Conservation (phyloP, 2,888 invertebrate species). For the Athripsodes cinereus region DNA sequence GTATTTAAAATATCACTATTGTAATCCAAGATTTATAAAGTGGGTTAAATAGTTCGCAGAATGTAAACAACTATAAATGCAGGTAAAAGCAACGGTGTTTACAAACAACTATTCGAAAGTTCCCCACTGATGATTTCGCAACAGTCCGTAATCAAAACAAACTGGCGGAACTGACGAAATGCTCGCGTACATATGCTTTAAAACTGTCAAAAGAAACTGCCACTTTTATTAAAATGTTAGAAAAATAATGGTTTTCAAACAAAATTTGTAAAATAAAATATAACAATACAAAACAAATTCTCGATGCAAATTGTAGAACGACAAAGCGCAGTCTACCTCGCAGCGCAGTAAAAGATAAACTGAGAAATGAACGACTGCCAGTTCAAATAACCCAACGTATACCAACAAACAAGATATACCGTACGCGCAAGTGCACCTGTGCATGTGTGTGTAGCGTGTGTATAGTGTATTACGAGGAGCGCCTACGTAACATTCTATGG, state of each 20-base stretch:
- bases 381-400: constrained; percentile 24
- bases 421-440: constrained; percentile 24
- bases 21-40: constrained; percentile 15
- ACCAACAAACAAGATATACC: constrained; percentile 16
- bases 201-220: not conserved
- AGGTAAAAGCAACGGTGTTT: constrained; percentile 25
- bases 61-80: constrained; percentile 18
- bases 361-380: constrained; percentile 13
- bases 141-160: constrained; percentile 22
- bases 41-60: constrained; percentile 14
- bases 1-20: constrained; percentile 5
- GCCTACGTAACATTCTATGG: constrained; percentile 19
- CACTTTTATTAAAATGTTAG: not conserved
- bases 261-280: not conserved
- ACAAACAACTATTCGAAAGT: constrained; percentile 23
- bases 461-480: constrained; percentile 11
- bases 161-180: constrained; percentile 7
- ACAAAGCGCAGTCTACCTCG: not conserved
- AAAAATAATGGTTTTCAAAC: not conserved
- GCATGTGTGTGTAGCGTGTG: constrained; percentile 16
- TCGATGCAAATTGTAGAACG: not conserved
- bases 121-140: constrained; percentile 21
- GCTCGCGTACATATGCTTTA: not conserved
- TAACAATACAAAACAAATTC: not conserved
- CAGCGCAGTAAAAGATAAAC: constrained; percentile 16